These are phyloP conservation scores for Rhynchomys soricoides DNA, from an alignment of 2,113 vertebrate species.

Conservation along the genomic window DNA sequence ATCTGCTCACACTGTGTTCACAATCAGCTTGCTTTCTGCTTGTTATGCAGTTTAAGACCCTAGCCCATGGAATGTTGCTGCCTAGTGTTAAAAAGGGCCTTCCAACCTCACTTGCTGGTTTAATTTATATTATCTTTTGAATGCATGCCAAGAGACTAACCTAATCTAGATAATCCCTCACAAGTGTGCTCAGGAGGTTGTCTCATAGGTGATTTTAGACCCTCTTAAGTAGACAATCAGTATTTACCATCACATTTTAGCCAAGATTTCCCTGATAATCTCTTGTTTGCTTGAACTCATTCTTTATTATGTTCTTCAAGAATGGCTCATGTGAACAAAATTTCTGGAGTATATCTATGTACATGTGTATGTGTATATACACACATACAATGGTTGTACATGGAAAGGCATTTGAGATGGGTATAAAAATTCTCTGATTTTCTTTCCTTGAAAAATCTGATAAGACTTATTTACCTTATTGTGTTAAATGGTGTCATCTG, in stretches of 20 bases:
- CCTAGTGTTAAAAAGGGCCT: not conserved
- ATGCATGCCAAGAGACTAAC: not conserved
- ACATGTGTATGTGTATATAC: not conserved
- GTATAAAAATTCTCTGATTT: not conserved
- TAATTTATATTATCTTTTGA: not conserved
- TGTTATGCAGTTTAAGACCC: not conserved
- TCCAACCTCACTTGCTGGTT: not conserved
- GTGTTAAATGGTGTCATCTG: not conserved
- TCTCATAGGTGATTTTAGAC: not conserved
- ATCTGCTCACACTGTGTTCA: not conserved
- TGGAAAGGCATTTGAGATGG: not conserved
- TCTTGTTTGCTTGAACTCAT: not conserved
- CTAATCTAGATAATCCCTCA: not conserved
- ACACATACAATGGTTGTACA: not conserved
- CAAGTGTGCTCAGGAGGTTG: too few relatives aligned
- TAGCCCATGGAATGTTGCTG: not conserved
- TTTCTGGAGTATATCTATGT: not conserved
- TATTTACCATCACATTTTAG: not conserved
- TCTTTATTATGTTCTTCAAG: conserved; percentile 10
- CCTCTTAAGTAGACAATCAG: not conserved
- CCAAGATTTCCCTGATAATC: not conserved
- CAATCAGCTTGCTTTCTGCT: not conserved
- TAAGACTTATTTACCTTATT: not conserved
- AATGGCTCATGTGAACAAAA: not conserved
- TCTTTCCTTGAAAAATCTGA: not conserved